phyloP scores from a whole-genome alignment of 1,140 invertebrate genomes.

The Drosophila kurseongensis region DNA sequence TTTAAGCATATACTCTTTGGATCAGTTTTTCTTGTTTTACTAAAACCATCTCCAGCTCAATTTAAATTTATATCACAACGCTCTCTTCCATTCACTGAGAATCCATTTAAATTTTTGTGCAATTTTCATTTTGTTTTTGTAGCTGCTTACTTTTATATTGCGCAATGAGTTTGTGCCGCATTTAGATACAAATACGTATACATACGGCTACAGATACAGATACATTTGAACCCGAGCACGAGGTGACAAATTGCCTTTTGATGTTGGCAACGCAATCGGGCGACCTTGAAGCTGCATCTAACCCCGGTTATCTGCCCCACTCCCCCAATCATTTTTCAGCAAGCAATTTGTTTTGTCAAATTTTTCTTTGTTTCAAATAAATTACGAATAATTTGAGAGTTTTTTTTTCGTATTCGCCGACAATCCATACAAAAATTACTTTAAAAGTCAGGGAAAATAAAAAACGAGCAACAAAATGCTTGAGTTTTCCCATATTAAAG shows the following conservation, averaged over 20 bases:
- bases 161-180: slow-evolving; percentile 47
- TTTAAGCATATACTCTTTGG: no score
- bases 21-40: slow-evolving; percentile 34
- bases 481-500: slow-evolving; percentile 42
- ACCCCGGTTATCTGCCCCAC: slow-evolving; percentile 21
- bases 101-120: slow-evolving; percentile 28
- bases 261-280: slow-evolving; percentile 49
- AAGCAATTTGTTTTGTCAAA: slow-evolving; percentile 60
- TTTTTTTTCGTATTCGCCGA: slow-evolving; percentile 7
- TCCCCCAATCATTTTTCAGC: slow-evolving; percentile 58
- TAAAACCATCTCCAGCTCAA: slow-evolving; percentile 21
- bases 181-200: slow-evolving; percentile 28
- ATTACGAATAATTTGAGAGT: slow-evolving; percentile 60
- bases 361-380: slow-evolving; percentile 73
- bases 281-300: slow-evolving; percentile 71
- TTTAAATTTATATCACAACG: slow-evolving; percentile 11
- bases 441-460: slow-evolving; percentile 3
- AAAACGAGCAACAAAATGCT: slow-evolving; percentile 23
- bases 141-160: slow-evolving; percentile 37
- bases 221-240: slow-evolving; percentile 24
- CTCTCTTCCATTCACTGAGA: slow-evolving; percentile 2
- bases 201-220: slow-evolving; percentile 3
- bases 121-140: slow-evolving; percentile 15
- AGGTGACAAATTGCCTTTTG: slow-evolving; percentile 70
- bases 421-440: slow-evolving; percentile 7